Evolutionary conservation across 2,797 vertebrate genomes (phyloP).

Genomic region (Manis pentadactyla): DNA sequence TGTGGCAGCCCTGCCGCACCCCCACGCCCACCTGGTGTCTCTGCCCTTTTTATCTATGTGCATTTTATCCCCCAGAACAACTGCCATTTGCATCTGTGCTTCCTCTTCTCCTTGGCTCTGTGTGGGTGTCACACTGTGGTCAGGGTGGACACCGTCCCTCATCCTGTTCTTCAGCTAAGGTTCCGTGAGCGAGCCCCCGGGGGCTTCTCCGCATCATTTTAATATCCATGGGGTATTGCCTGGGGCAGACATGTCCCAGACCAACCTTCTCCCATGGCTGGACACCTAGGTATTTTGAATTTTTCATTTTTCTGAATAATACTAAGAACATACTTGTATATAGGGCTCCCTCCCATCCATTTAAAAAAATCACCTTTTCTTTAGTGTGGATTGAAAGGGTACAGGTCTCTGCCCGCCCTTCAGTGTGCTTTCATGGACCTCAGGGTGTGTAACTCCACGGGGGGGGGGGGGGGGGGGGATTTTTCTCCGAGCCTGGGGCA

Average conservation of each 20-base stretch:
- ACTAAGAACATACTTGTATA: not conserved
- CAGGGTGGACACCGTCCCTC: fast-evolving
- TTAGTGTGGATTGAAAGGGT: fast-evolving
- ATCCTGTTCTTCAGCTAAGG: fast-evolving
- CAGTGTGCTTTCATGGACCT: fast-evolving
- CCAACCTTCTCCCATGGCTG: fast-evolving
- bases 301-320: not conserved
- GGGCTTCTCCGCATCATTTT: fast-evolving
- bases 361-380: not conserved
- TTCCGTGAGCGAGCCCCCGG: no score
- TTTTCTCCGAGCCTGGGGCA: no score
- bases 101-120: no score
- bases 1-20: fast-evolving
- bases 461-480: no score
- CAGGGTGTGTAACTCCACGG: no score
- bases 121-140: fast-evolving
- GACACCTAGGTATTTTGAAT: not conserved
- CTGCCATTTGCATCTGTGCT: fast-evolving
- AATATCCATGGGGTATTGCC: fast-evolving
- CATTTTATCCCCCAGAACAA: no score
- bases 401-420: not conserved
- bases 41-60: fast-evolving
- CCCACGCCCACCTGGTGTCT: not conserved
- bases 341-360: not conserved
- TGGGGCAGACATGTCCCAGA: fast-evolving